Conservation (phyloP, 2,797 vertebrate genomes). For the Syndactyla subalaris region DNA sequence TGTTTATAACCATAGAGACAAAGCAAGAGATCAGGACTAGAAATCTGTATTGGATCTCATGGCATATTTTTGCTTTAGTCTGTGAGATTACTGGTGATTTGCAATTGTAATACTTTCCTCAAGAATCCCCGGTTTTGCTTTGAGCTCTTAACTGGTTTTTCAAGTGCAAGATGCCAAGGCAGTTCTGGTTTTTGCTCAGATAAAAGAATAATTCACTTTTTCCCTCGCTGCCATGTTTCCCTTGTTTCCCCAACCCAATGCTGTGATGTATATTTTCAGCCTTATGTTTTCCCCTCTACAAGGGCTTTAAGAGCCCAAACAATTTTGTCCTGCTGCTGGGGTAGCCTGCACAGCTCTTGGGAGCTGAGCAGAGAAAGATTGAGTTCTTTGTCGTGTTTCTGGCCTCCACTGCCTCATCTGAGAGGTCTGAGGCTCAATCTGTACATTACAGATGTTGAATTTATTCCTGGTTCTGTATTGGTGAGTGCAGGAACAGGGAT, state of each 20-base stretch:
- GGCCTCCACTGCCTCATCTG: background rate
- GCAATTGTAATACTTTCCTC: background rate
- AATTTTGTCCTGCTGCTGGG: background rate
- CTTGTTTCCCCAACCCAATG: rapidly evolving
- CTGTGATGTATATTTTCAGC: background rate
- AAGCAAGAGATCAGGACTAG: background rate
- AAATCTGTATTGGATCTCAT: background rate
- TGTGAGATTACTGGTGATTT: constrained; percentile 6
- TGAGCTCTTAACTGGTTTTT: constrained; percentile 27
- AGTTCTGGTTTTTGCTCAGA: background rate
- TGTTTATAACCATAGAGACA: constrained; percentile 18
- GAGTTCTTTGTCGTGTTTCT: background rate
- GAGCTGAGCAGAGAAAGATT: background rate
- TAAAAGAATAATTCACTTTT: background rate
- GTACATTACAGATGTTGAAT: background rate
- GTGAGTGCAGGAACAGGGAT: background rate
- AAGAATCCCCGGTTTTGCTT: constrained; percentile 22
- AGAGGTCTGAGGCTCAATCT: background rate
- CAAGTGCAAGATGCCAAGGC: background rate
- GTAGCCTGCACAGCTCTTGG: background rate
- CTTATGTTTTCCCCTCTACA: background rate
- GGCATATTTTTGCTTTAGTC: background rate
- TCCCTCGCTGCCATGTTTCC: background rate
- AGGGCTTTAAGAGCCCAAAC: background rate
- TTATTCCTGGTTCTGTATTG: background rate